Percentiles rank a stretch among this genome's conserved stretches.
Evolutionary conservation across 2,113 vertebrate genomes (phyloP).

Genomic region (Peromyscus polionotus): DNA sequence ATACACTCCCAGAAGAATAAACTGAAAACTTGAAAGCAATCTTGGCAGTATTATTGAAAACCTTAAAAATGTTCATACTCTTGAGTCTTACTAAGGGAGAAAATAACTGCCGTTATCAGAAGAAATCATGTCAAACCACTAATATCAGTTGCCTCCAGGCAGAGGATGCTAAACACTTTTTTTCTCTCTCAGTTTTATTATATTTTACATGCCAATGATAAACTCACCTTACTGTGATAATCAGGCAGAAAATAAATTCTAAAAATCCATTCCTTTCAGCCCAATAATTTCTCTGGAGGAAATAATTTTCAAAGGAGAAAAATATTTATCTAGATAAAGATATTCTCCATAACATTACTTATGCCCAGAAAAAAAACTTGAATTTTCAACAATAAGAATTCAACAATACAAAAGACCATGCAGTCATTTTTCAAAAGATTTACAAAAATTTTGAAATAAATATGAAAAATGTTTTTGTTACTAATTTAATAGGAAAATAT

Average conservation of each 20-base stretch:
- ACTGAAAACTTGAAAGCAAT: constrained; percentile 39
- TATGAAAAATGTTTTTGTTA: neutral
- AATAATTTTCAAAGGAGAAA: constrained; percentile 57
- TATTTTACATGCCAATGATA: constrained; percentile 57
- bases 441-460: constrained; percentile 28
- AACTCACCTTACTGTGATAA: constrained; percentile 62
- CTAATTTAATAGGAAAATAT: constrained; percentile 1
- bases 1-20: constrained; percentile 14
- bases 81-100: constrained; percentile 37
- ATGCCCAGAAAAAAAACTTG: constrained; percentile 29
- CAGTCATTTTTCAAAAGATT: neutral
- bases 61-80: constrained; percentile 45
- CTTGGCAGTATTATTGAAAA: constrained; percentile 44
- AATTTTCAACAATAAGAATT: constrained; percentile 32
- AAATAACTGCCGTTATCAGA: constrained; percentile 39
- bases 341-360: constrained; percentile 45
- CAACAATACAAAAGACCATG: neutral
- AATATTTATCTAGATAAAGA: constrained; percentile 56
- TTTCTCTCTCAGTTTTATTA: constrained; percentile 38
- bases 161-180: neutral
- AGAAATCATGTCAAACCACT: constrained; percentile 52
- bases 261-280: constrained; percentile 52
- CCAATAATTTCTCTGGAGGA: constrained; percentile 54
- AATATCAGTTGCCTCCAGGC: neutral
- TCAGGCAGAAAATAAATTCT: constrained; percentile 20